phyloP scores from a whole-genome alignment of 1,140 invertebrate genomes.

The Aphis gossypii region DNA sequence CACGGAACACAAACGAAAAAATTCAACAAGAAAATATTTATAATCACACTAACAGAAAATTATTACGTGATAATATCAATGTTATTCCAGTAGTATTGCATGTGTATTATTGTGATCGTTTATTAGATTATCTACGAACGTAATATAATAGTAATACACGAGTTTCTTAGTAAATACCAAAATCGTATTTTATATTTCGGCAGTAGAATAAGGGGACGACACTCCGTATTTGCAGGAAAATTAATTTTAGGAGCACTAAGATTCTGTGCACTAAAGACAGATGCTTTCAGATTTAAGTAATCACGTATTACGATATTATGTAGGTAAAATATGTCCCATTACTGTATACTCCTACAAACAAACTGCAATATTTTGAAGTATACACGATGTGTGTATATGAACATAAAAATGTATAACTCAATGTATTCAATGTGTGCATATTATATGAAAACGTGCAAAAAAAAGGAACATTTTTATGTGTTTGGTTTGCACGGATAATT shows the following conservation, averaged over 20 bases:
- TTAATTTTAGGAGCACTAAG: not conserved
- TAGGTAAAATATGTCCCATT: too few relatives aligned
- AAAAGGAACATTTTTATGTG: not conserved
- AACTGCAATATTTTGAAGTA: not conserved
- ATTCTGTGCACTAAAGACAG: not conserved
- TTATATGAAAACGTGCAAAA: not conserved
- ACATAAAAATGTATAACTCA: not conserved
- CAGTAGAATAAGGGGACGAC: not conserved
- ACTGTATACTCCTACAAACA: not conserved
- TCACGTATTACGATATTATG: too few relatives aligned
- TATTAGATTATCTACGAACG: not conserved
- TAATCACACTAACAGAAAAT: not conserved
- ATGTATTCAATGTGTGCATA: not conserved
- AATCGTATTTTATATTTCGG: not conserved
- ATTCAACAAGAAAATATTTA: not conserved
- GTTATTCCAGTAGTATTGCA: not conserved
- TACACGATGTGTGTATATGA: not conserved
- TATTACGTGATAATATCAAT: not conserved
- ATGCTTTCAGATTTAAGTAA: not conserved
- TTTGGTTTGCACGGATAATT: not conserved
- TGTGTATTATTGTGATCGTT: not conserved
- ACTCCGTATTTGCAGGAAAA: not conserved
- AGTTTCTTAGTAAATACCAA: not conserved
- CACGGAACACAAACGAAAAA: not conserved
- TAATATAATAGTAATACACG: conserved; percentile 2